Conservation (phyloP, 1,140 invertebrate species). For the Ladona fulva region DNA sequence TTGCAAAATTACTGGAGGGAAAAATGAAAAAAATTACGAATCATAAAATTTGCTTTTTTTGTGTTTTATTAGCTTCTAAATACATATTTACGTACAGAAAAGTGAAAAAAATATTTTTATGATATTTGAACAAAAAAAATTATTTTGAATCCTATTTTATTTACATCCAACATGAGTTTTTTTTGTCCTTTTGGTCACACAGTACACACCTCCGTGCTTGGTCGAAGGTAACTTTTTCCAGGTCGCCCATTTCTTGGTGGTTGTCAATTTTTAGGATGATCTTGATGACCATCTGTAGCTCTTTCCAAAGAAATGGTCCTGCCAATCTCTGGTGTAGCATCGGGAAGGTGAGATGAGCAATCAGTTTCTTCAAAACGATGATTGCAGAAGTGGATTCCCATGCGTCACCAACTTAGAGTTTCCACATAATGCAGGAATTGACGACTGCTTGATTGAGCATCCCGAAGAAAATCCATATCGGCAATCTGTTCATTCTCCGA, state of each 20-base stretch:
- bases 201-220: neutral
- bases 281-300: neutral
- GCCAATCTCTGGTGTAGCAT: neutral
- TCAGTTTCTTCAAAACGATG: neutral
- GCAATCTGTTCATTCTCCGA: neutral
- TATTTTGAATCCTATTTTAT: neutral
- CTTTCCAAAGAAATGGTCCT: neutral
- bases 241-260: neutral
- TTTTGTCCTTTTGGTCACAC: neutral
- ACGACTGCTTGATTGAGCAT: conserved; percentile 23
- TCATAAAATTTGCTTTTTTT: neutral
- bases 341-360: neutral
- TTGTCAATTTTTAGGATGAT: neutral
- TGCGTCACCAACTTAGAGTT: conserved; percentile 17
- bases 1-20: neutral
- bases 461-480: conserved; percentile 18
- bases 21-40: neutral
- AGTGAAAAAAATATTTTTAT: neutral
- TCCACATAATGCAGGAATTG: conserved; percentile 20
- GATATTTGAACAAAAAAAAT: neutral
- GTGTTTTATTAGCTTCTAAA: neutral
- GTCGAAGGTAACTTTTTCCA: neutral
- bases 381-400: neutral
- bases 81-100: neutral
- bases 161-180: neutral